phyloP scores from a whole-genome alignment of 2,888 invertebrate genomes.

The Fragum fragum region DNA sequence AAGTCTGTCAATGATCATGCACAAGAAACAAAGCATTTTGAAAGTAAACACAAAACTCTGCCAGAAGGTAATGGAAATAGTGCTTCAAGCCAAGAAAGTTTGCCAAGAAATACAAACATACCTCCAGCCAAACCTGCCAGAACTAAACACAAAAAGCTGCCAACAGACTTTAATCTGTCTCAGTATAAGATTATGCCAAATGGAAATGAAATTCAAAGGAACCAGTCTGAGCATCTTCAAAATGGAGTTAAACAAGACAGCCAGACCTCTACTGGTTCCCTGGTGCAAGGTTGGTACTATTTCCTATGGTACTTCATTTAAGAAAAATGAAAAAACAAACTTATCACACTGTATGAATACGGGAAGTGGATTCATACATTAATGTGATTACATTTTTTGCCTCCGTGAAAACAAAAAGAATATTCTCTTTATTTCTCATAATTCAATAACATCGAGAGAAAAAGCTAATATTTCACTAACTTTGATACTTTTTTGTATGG shows the following conservation, averaged over 20 bases:
- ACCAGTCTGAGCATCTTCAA: background rate
- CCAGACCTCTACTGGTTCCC: too few species aligned
- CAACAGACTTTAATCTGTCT: conserved; percentile 48
- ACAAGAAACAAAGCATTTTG: background rate
- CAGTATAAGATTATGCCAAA: conserved; percentile 36
- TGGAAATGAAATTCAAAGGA: background rate
- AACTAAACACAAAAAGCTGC: conserved; percentile 54
- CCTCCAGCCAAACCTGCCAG: conserved; percentile 61
- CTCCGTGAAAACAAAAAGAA: too few species aligned
- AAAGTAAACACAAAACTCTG: background rate
- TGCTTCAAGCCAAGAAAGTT: conserved; percentile 9
- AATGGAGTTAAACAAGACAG: background rate
- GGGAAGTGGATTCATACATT: too few species aligned
- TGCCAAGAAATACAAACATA: conserved; percentile 4
- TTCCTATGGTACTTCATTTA: too few species aligned
- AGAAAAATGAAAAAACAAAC: too few species aligned
- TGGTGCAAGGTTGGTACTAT: too few species aligned
- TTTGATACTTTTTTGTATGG: too few species aligned
- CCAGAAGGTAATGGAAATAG: background rate
- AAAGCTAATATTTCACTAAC: too few species aligned
- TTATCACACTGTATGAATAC: too few species aligned
- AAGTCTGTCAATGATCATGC: background rate
- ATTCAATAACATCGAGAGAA: too few species aligned
- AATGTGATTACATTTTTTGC: too few species aligned
- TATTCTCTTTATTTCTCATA: too few species aligned